A percentile compares a stretch with the other conserved stretches of the same genome.
Evolutionary conservation across 2,113 vertebrate genomes (phyloP).

Genomic region (Chrysochloris asiatica): DNA sequence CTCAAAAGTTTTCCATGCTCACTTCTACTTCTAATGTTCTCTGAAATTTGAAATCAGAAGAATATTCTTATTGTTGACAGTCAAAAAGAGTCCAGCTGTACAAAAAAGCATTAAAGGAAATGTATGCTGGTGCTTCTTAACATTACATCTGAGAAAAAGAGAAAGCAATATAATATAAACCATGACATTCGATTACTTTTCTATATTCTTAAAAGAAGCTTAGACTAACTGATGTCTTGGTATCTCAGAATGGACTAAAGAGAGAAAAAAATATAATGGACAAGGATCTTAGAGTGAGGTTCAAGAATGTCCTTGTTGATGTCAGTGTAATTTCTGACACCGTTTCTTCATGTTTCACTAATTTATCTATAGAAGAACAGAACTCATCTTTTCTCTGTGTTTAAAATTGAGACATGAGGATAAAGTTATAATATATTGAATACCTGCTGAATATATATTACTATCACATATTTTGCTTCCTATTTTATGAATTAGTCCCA

Average conservation of each 20-base stretch:
- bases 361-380: conserved; percentile 1
- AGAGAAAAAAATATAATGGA: conserved; percentile 22
- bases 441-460: neutral
- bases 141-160: neutral
- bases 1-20: neutral
- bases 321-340: neutral
- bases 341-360: neutral
- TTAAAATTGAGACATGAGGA: neutral
- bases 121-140: neutral
- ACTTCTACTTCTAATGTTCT: neutral
- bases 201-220: neutral
- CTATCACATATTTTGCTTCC: neutral
- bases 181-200: neutral
- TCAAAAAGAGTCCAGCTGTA: neutral
- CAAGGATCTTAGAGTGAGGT: neutral
- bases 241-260: neutral
- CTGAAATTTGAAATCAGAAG: neutral
- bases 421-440: neutral
- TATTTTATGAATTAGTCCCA: neutral
- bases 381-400: neutral
- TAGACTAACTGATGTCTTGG: neutral
- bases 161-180: neutral
- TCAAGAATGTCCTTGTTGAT: neutral
- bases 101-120: neutral
- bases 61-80: neutral